These are phyloP conservation scores for Helicolenus hilgendorfi DNA, from an alignment of 2,797 vertebrate genomes.

Conservation along the genomic window DNA sequence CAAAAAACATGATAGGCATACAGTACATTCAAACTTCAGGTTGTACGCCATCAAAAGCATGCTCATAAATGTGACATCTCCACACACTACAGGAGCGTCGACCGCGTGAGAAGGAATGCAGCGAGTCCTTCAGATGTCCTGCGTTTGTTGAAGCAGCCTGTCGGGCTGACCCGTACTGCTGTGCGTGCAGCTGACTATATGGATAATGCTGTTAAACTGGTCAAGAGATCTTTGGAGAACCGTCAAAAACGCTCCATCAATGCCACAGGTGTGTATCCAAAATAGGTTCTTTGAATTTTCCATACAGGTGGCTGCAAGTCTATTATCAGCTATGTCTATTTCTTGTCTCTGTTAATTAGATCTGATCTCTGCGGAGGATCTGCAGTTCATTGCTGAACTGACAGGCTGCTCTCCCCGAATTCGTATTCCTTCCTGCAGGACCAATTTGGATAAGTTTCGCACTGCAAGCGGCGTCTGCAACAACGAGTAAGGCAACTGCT, in stretches of 20 bases:
- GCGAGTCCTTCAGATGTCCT: slow-evolving; percentile 6
- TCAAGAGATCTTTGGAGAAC: neutral
- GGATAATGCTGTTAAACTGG: slow-evolving; percentile 69
- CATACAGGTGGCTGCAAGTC: neutral
- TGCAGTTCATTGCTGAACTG: slow-evolving; percentile 81
- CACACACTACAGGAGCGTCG: neutral
- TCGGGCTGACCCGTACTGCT: slow-evolving; percentile 69
- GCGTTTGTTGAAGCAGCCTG: slow-evolving; percentile 88
- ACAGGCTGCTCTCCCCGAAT: slow-evolving; percentile 89
- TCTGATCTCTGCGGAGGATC: slow-evolving; percentile 84
- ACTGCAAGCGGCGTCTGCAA: slow-evolving; percentile 91
- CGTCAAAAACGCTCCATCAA: slow-evolving; percentile 88
- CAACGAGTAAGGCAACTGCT: slow-evolving; percentile 88
- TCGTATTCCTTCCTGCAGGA: slow-evolving; percentile 54
- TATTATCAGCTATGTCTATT: neutral
- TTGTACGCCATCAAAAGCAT: neutral
- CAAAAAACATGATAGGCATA: neutral
- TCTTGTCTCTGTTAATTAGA: slow-evolving; percentile 76
- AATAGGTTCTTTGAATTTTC: neutral
- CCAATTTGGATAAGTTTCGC: slow-evolving; percentile 77
- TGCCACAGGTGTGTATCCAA: slow-evolving; percentile 24
- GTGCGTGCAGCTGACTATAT: slow-evolving; percentile 92
- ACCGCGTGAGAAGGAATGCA: neutral
- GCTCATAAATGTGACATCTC: neutral
- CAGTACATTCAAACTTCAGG: neutral